Base-by-base conservation (phyloP, 2,888 invertebrate species). In the Metalampra italica region DNA sequence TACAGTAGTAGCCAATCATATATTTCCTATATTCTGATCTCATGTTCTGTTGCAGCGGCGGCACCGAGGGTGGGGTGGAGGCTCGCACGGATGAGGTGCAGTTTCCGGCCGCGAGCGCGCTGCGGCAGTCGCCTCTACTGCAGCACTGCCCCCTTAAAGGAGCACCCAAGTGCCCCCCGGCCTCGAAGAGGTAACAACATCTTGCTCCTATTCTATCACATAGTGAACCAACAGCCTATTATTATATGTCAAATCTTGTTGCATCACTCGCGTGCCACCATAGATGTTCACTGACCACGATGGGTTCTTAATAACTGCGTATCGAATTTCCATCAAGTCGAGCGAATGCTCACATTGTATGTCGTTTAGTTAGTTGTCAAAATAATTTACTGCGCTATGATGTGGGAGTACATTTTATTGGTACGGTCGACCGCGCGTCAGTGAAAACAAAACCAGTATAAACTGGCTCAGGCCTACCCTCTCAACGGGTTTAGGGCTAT, bases 141-240 rank as follows among this genome's bases (percentile, higher is more conserved):
- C 90, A 90, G 60, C 91, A 92, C 50, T 96, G 95, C 62, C 95
- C 95, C 0, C 86, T 92, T 2, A 88, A 91, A 42, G 93, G 92
- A 9, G 79, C 87, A 3, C 94, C 94, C 0, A 91, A 91, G 57
- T 96, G 95, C 68, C 92, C 93, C 46, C 90, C 93, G 7, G 93
- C 94, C 29, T 91, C 93, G 12, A 91, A 91, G 66, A 84, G 90
- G 90, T 90, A 66, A 47, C 8, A 11, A n/a, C n/a, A 7, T 37
- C 34, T 34, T 22, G 22, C 22, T 22, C 22, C 22, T 22, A 2
- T 5, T 22, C 22, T 22, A 22, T 22, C 22, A 22, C 22, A 22
- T 22, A 22, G 22, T 22, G 22, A 3, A 22, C 22, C 22, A 22
- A 22, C 22, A 22, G 22, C 22, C 2, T 22, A n/a, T n/a, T n/a